A percentile compares a stretch with the other conserved stretches of the same genome.
phyloP scores from a whole-genome alignment of 2,113 vertebrate genomes.

The Enhydra lutris region DNA sequence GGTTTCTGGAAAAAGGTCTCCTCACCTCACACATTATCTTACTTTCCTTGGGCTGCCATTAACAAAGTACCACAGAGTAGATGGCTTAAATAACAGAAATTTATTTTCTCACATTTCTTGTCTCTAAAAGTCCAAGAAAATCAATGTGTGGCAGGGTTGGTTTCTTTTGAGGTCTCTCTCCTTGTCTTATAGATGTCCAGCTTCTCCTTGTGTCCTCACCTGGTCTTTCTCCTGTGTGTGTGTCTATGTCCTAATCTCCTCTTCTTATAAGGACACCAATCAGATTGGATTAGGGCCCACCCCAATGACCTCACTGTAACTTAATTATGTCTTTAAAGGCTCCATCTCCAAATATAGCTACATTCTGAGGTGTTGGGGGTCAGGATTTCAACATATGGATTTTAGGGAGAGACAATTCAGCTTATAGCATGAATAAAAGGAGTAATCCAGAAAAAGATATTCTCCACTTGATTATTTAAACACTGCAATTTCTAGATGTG shows the following conservation, averaged over 20 bases:
- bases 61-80: no score
- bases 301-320: neutral
- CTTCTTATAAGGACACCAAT: neutral
- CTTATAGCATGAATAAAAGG: neutral
- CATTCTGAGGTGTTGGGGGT: neutral
- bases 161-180: neutral
- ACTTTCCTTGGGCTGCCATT: neutral
- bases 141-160: neutral
- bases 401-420: neutral
- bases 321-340: neutral
- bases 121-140: neutral
- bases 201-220: neutral
- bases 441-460: neutral
- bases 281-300: neutral
- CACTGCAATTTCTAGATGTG: neutral
- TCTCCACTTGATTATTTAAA: neutral
- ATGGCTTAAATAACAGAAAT: neutral
- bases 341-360: neutral
- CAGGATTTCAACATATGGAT: neutral
- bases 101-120: neutral
- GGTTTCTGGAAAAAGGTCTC: neutral
- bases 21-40: neutral
- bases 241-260: neutral
- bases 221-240: neutral
- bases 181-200: neutral